Evolutionary conservation across 2,797 vertebrate species (phyloP).

Genomic region (Peromyscus melanophrys): DNA sequence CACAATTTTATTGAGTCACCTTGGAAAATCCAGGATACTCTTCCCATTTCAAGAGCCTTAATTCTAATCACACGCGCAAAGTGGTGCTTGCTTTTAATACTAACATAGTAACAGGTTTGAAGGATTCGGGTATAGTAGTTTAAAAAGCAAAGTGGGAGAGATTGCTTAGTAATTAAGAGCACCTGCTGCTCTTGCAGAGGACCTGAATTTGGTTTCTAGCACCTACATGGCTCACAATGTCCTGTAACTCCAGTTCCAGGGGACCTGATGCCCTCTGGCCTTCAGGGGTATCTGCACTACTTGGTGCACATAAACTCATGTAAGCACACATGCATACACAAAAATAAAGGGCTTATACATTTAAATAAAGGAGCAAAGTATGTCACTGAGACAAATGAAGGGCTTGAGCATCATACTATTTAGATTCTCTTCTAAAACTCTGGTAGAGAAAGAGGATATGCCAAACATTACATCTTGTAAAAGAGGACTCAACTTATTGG

Average conservation of each 20-base stretch:
- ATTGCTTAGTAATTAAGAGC: neutral
- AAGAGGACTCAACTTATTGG: neutral
- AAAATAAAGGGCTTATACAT: neutral
- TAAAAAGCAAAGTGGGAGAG: neutral
- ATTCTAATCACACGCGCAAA: neutral
- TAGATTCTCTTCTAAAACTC: neutral
- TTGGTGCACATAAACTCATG: neutral
- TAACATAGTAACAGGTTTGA: neutral
- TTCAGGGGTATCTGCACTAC: neutral
- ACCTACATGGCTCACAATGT: neutral
- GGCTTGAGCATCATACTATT: neutral
- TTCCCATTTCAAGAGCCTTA: neutral
- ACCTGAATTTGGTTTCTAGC: neutral
- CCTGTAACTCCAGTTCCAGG: neutral
- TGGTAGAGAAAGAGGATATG: neutral
- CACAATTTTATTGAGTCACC: neutral
- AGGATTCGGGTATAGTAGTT: neutral
- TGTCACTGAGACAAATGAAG: neutral
- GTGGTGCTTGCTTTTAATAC: neutral
- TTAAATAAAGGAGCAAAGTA: neutral
- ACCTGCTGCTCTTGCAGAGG: neutral
- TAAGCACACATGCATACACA: neutral
- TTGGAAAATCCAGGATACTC: neutral
- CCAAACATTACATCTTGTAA: neutral
- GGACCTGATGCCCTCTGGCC: neutral